Base-by-base conservation (phyloP, 2,888 invertebrate genomes). In the Eupsilia transversa region DNA sequence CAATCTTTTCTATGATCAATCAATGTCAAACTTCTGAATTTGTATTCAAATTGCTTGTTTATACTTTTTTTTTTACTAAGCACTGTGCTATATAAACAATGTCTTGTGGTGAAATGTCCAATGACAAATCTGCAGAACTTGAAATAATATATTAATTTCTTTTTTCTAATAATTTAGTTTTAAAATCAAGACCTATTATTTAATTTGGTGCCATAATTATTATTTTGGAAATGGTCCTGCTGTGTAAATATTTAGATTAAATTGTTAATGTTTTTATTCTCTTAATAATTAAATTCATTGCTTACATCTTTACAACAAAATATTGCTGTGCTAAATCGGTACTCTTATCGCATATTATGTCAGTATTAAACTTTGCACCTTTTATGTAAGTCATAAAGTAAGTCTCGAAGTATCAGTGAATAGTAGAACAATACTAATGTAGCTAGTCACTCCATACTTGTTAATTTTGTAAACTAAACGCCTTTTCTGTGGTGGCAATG, bases 201-300 rank as follows among this genome's bases (percentile, higher is more conserved):
- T 86, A 87, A 86, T 86, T 91, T 91, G 92, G 94, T 94, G 94
- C 94, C 94, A 94, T 94, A 93, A 83, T 83, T 87, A 71, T 86
- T 72, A 67, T 88, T 80, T 89, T 87, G 86, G 82, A 85, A 87
- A 87, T 88, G 88, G 88, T 86, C 80, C 85, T 87, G 71, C 80
- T 84, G 43, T 90, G 88, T 90, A 90, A 87, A 91, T 90, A 89
- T 83, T 87, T 86, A 87, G 87, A 76, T 79, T 75, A 82, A 83
- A 86, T 85, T 79, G 81, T 83, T 86, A 82, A 72, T 79, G 70
- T 79, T 81, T 87, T 86, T 72, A 83, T 76, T 82, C 68, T 79
- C 76, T 72, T 77, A 74, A 52, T 81, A 71, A 75, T 79, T 66
- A 52, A 72, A 71, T 74, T 74, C 61, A 79, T 84, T 88, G 82